Percentiles rank a stretch among this genome's conserved stretches.
phyloP scores from a whole-genome alignment of 2,797 vertebrate species.

The Graptemys geographica region DNA sequence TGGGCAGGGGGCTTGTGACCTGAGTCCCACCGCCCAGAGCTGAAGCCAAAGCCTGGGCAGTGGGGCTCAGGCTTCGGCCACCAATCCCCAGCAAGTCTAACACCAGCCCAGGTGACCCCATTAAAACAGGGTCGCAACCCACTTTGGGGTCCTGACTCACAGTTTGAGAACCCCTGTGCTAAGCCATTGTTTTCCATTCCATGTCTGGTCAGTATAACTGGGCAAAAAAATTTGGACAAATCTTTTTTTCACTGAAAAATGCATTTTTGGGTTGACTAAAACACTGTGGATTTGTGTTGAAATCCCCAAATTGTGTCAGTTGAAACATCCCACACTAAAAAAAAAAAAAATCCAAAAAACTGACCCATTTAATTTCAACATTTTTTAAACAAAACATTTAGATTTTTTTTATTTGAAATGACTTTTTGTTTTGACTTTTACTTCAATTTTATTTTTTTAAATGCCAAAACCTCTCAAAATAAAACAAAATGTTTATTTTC shows the following conservation, averaged over 20 bases:
- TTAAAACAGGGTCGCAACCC: too few relatives aligned
- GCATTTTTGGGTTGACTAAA: neutral
- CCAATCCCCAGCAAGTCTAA: too few relatives aligned
- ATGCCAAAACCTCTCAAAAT: too few relatives aligned
- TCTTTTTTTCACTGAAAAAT: neutral
- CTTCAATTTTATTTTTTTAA: too few relatives aligned
- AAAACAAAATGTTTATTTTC: too few relatives aligned
- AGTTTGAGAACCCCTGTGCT: neutral
- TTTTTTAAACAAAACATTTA: neutral
- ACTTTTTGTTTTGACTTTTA: neutral
- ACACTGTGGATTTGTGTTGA: neutral
- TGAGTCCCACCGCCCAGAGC: too few relatives aligned
- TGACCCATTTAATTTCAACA: neutral
- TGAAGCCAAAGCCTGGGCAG: too few relatives aligned
- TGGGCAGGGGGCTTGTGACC: too few relatives aligned
- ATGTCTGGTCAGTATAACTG: neutral
- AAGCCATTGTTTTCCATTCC: neutral
- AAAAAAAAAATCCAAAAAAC: neutral
- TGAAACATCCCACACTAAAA: neutral
- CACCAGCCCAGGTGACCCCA: too few relatives aligned
- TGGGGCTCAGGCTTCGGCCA: too few relatives aligned
- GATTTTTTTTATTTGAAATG: neutral
- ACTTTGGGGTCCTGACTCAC: too few relatives aligned
- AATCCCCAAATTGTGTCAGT: neutral
- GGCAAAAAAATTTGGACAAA: neutral